These are phyloP conservation scores for Fratercula arctica DNA, from an alignment of 2,797 vertebrate genomes.

Conservation along the genomic window DNA sequence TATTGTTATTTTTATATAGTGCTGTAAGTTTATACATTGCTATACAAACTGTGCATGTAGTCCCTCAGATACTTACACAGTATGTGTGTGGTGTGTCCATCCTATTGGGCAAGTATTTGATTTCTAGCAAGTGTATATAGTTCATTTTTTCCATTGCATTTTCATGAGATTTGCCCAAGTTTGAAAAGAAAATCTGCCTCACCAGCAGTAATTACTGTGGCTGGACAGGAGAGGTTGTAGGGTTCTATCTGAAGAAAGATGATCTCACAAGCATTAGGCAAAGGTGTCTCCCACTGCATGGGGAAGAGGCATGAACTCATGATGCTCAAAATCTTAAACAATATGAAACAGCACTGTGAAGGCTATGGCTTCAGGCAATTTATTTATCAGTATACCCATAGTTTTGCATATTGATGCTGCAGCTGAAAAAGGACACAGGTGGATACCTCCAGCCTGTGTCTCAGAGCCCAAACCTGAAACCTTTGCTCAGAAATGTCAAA, in stretches of 20 bases:
- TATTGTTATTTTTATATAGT: neutral
- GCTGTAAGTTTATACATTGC: neutral
- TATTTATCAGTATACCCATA: neutral
- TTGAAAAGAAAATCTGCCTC: neutral
- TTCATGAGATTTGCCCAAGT: neutral
- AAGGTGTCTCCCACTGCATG: neutral
- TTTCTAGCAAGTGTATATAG: neutral
- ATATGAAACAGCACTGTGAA: neutral
- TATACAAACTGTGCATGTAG: neutral
- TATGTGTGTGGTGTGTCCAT: neutral
- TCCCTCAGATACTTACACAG: neutral
- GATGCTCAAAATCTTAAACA: neutral
- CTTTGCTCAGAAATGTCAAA: neutral
- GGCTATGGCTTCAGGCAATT: neutral
- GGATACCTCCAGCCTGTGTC: neutral
- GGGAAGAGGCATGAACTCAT: neutral
- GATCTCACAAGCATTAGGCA: neutral
- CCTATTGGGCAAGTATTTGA: neutral
- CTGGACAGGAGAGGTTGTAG: neutral
- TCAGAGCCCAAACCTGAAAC: neutral
- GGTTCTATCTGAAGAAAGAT: neutral
- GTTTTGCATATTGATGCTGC: neutral
- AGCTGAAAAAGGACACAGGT: accelerated
- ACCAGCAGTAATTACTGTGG: neutral
- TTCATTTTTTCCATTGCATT: neutral